phyloP scores from a whole-genome alignment of 1,140 invertebrate species.

The Gyrodactylus bullatarudis region DNA sequence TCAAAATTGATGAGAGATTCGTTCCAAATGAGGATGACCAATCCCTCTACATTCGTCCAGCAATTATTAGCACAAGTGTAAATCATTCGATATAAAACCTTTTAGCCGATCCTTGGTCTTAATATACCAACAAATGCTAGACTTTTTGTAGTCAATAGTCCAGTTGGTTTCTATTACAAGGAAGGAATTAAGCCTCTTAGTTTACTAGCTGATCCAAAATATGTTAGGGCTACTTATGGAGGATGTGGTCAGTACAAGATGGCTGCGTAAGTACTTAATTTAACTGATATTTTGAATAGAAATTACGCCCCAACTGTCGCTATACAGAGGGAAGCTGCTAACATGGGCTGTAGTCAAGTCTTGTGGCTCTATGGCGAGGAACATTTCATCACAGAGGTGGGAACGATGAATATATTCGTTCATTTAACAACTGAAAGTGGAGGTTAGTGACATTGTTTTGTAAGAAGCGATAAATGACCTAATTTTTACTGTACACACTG shows the following conservation, averaged over 20 bases:
- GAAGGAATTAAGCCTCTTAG: constrained; percentile 37
- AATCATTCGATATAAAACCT: background rate
- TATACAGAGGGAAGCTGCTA: constrained; percentile 32
- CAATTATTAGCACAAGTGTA: constrained; percentile 75
- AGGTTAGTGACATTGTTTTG: background rate
- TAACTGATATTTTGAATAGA: constrained; percentile 11
- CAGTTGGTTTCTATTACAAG: constrained; percentile 60
- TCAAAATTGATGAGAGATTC: constrained; percentile 79
- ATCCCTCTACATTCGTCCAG: constrained; percentile 76
- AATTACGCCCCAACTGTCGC: constrained; percentile 28
- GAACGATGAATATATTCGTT: constrained; percentile 92
- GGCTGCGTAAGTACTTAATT: constrained; percentile 31
- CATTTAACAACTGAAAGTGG: constrained; percentile 20
- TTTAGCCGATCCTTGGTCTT: constrained; percentile 57
- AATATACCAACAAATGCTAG: constrained; percentile 42
- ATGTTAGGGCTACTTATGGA: constrained; percentile 63
- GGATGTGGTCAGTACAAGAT: constrained; percentile 71
- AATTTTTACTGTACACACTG: no score
- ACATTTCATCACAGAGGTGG: constrained; percentile 73
- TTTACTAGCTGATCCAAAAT: constrained; percentile 40
- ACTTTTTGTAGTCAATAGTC: constrained; percentile 56
- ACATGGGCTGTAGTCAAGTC: constrained; percentile 59
- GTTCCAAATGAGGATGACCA: constrained; percentile 49
- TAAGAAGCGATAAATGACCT: background rate
- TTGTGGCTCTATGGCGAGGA: constrained; percentile 80